Evolutionary conservation across 2,797 vertebrate genomes (phyloP).

Genomic region (Arrhamphus sclerolepis): DNA sequence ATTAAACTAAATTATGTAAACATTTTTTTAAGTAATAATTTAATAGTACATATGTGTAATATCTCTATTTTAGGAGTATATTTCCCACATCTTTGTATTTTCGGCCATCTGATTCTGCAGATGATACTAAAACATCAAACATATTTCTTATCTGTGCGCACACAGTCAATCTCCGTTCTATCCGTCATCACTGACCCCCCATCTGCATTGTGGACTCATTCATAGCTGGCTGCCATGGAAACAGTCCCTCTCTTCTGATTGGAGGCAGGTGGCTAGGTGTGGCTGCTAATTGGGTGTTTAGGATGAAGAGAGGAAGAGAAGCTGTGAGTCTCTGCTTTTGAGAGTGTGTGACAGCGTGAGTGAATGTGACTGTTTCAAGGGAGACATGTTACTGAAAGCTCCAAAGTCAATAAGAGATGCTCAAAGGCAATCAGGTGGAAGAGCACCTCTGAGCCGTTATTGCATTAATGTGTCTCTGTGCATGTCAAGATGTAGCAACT

Average conservation of each 20-base stretch:
- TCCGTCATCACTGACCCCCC: constrained; percentile 49
- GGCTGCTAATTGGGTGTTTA: constrained; percentile 68
- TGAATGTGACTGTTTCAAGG: constrained; percentile 25
- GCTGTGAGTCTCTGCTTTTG: constrained; percentile 38
- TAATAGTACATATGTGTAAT: too few species aligned
- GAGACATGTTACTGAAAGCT: constrained; percentile 45
- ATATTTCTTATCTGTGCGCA: constrained; percentile 23
- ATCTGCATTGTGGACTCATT: constrained; percentile 41
- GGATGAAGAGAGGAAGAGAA: constrained; percentile 63
- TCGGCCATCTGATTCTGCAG: constrained; percentile 8
- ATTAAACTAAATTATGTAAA: too few species aligned
- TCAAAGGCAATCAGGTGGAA: constrained; percentile 46
- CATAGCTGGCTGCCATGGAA: constrained; percentile 51
- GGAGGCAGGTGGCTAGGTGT: constrained; percentile 78
- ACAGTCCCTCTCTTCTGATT: constrained; percentile 61
- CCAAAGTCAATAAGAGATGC: constrained; percentile 57
- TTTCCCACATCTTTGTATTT: neutral
- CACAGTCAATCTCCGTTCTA: constrained; percentile 19
- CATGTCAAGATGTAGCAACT: constrained; percentile 30
- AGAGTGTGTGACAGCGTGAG: constrained; percentile 24
- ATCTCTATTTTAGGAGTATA: too few species aligned
- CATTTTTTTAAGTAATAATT: too few species aligned
- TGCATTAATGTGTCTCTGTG: constrained; percentile 41
- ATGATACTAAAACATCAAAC: constrained; percentile 17
- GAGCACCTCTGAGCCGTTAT: constrained; percentile 40